Evolutionary conservation across 2,113 vertebrate species (phyloP).

Genomic region (Python bivittatus): DNA sequence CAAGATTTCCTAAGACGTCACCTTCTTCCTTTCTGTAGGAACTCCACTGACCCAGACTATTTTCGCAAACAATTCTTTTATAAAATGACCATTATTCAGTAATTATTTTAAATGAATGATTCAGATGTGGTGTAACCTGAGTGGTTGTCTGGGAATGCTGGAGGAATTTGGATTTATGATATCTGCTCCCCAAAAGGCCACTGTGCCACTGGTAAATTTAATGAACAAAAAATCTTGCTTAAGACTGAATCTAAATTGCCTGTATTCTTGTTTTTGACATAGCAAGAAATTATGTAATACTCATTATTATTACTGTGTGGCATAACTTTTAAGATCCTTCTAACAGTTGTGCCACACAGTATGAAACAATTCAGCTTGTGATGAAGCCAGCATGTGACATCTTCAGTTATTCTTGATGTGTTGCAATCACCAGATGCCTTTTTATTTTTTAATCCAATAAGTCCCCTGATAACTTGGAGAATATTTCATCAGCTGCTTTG

Average conservation of each 20-base stretch:
- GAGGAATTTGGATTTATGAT: slow-evolving; percentile 36
- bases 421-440: neutral
- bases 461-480: neutral
- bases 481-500: neutral
- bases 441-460: neutral
- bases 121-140: slow-evolving; percentile 32
- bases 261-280: neutral
- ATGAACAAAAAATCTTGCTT: slow-evolving; percentile 27
- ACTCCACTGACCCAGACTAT: neutral
- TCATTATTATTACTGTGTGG: neutral
- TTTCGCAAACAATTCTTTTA: slow-evolving; percentile 37
- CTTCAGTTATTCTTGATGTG: neutral
- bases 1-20: neutral
- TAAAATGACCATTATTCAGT: neutral
- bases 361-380: too few species aligned
- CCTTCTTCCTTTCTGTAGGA: neutral
- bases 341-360: too few species aligned
- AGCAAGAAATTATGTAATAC: neutral
- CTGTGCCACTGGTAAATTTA: slow-evolving; percentile 15
- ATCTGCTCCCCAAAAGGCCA: neutral
- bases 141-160: slow-evolving; percentile 22
- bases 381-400: neutral
- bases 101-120: slow-evolving; percentile 22
- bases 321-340: neutral
- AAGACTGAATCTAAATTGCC: neutral